phyloP scores from a whole-genome alignment of 1,140 invertebrate species.

The Palaemon carinicauda region DNA sequence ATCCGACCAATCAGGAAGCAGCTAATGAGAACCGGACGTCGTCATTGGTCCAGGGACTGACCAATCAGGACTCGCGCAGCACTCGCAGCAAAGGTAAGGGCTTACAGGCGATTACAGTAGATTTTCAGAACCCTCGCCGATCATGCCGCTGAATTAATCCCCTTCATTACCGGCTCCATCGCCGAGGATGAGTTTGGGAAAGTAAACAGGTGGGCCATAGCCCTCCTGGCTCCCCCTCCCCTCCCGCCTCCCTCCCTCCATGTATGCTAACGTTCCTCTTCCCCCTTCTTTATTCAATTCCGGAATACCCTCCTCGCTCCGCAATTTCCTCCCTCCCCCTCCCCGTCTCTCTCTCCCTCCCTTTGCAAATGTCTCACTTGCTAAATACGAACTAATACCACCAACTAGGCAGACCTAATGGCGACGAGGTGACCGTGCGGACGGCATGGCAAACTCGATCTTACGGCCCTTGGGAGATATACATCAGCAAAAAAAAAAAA shows the following conservation, averaged over 20 bases:
- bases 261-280: no score
- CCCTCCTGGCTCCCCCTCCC: not conserved
- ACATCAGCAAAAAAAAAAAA: no score
- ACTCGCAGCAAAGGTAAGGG: slow-evolving; percentile 28
- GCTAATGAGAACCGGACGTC: not conserved
- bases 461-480: no score
- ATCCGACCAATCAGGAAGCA: slow-evolving; percentile 25
- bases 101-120: slow-evolving; percentile 38
- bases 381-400: not conserved
- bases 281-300: no score
- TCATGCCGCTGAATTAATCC: slow-evolving; percentile 35
- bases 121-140: slow-evolving; percentile 24
- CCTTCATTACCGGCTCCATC: slow-evolving; percentile 24
- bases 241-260: not conserved
- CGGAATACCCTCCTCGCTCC: no score
- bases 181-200: not conserved
- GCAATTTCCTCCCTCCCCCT: no score
- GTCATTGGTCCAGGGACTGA: slow-evolving; percentile 29
- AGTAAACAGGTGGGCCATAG: not conserved
- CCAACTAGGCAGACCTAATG: not conserved
- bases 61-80: slow-evolving; percentile 27
- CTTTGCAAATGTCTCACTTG: not conserved
- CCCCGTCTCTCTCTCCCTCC: not conserved
- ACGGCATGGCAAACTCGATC: no score
- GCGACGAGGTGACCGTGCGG: no score